phyloP scores from a whole-genome alignment of 2,888 invertebrate genomes.

The Diaprepes abbreviatus region DNA sequence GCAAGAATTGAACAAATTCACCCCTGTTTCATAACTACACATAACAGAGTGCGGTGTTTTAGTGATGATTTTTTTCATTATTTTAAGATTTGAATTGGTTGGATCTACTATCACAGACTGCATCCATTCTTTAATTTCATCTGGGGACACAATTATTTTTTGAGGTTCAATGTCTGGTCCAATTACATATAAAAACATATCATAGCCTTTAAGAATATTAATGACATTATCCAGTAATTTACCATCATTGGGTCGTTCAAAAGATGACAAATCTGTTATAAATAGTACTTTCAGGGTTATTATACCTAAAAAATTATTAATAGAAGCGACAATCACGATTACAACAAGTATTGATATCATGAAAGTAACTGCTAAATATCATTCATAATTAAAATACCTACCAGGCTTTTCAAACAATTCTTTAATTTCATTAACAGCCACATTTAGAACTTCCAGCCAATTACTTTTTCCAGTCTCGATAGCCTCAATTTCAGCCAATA shows the following conservation, averaged over 20 bases:
- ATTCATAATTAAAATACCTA: background rate
- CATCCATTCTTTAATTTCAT: conserved; percentile 48
- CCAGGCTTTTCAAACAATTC: conserved; percentile 40
- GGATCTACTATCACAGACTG: conserved; percentile 40
- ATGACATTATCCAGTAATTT: conserved; percentile 42
- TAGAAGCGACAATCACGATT: background rate
- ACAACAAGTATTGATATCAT: background rate
- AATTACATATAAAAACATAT: conserved; percentile 52
- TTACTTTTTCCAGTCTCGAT: conserved; percentile 42
- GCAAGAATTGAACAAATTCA: conserved; percentile 48
- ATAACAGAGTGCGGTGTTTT: conserved; percentile 47
- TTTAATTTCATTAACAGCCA: conserved; percentile 48
- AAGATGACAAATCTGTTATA: conserved; percentile 47
- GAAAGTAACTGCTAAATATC: background rate
- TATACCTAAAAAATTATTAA: conserved; percentile 1
- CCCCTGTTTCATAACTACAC: conserved; percentile 49
- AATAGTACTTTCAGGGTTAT: conserved; percentile 52
- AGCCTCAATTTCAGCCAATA: conserved; percentile 42
- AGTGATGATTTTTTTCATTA: conserved; percentile 46
- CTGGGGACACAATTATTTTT: conserved; percentile 41
- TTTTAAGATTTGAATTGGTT: conserved; percentile 32
- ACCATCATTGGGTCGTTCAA: conserved; percentile 40
- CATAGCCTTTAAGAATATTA: conserved; percentile 38
- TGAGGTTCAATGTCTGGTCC: conserved; percentile 51
- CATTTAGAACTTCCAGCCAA: conserved; percentile 50